Evolutionary conservation across 1,140 invertebrate species (phyloP).

Genomic region (Condylostylus longicornis): DNA sequence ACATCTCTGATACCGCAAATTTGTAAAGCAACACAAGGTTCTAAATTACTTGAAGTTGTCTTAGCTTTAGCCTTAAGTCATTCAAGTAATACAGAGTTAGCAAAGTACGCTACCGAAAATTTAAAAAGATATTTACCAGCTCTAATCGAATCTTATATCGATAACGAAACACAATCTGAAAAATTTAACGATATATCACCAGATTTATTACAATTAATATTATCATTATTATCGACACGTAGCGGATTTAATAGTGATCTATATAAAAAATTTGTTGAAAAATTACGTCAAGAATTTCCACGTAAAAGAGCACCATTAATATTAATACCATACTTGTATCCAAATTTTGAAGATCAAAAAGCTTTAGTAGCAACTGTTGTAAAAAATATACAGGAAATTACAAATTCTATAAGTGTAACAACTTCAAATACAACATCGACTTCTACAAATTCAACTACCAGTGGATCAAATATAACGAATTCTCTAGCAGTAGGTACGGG

Average conservation of each 20-base stretch:
- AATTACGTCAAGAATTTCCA: conserved; percentile 72
- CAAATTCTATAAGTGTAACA: conserved; percentile 11
- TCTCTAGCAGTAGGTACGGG: too few relatives aligned
- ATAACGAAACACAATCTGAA: conserved; percentile 45
- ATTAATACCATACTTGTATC: conserved; percentile 72
- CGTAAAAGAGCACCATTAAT: conserved; percentile 74
- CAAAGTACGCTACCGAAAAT: conserved; percentile 55
- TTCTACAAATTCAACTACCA: conserved; percentile 9
- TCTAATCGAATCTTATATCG: conserved; percentile 68
- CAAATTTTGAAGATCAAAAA: conserved; percentile 36
- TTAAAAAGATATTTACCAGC: conserved; percentile 69
- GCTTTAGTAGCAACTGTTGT: conserved; percentile 49
- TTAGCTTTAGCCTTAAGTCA: conserved; percentile 70
- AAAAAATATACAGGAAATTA: not conserved
- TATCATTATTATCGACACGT: conserved; percentile 41
- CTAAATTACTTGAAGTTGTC: conserved; percentile 74
- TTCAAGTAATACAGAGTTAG: conserved; percentile 60
- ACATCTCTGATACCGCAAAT: conserved; percentile 65
- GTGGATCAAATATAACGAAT: conserved; percentile 2
- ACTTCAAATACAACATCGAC: conserved; percentile 19
- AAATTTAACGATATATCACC: conserved; percentile 76
- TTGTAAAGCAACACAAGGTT: conserved; percentile 67
- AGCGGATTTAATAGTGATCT: conserved; percentile 49
- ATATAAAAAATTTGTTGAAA: conserved; percentile 64
- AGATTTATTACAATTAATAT: conserved; percentile 72